These are phyloP conservation scores for Metallyticus violacea DNA, from an alignment of 2,888 invertebrate genomes.

Conservation along the genomic window DNA sequence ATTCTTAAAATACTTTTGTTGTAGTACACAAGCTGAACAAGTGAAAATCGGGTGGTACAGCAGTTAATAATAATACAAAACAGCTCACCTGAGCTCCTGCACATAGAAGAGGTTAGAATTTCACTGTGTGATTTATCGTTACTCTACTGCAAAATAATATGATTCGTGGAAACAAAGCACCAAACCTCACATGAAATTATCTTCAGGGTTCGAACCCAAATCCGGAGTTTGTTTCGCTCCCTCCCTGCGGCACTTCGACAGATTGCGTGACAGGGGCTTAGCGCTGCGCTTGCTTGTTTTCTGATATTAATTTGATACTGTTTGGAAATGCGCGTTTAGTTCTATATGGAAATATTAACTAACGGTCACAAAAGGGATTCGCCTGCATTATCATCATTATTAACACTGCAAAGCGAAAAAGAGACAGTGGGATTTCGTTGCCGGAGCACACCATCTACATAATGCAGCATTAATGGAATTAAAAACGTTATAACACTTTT, in stretches of 20 bases:
- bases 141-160: too few relatives aligned
- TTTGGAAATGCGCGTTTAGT: background rate
- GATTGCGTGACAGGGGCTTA: background rate
- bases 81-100: too few relatives aligned
- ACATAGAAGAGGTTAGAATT: too few relatives aligned
- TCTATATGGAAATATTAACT: background rate
- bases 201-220: background rate
- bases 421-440: background rate
- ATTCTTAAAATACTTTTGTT: too few relatives aligned
- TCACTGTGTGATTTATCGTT: too few relatives aligned
- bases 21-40: too few relatives aligned
- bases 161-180: too few relatives aligned
- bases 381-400: background rate
- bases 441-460: background rate
- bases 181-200: too few relatives aligned
- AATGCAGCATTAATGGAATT: too few relatives aligned
- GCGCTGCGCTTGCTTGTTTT: background rate
- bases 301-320: background rate
- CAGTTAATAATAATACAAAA: too few relatives aligned
- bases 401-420: background rate
- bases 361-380: background rate
- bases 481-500: background rate
- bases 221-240: background rate
- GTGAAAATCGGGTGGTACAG: too few relatives aligned
- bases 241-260: background rate